Conservation (phyloP, 2,113 vertebrate genomes). For the Bubo blakistoni region DNA sequence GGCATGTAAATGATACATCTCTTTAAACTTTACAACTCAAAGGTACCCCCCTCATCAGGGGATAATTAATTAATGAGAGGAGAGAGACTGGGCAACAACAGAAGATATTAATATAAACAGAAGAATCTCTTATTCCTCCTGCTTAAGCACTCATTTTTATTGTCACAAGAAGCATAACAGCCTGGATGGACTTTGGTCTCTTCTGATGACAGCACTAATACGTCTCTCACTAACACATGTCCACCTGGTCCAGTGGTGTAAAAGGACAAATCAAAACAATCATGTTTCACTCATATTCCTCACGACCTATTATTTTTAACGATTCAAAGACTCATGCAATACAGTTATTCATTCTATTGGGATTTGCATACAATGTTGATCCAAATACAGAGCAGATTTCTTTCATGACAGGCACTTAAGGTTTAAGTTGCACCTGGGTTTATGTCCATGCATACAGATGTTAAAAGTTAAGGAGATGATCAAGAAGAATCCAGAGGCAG, state of each 20-base stretch:
- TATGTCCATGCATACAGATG: background rate
- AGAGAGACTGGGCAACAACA: background rate
- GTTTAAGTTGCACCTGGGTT: background rate
- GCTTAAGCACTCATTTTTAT: background rate
- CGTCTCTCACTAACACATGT: background rate
- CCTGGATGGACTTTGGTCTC: background rate
- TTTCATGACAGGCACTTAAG: background rate
- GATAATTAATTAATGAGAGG: conserved; percentile 9
- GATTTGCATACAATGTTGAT: background rate
- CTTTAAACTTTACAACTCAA: background rate
- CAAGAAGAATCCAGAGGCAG: background rate
- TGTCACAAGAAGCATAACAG: background rate
- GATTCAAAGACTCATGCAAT: background rate
- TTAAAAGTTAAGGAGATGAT: background rate
- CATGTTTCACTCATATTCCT: background rate
- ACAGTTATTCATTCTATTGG: background rate
- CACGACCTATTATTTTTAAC: background rate
- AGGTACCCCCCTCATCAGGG: background rate
- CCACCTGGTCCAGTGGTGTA: background rate
- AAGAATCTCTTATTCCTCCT: background rate
- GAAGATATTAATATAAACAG: background rate
- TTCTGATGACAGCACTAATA: background rate
- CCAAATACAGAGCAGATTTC: background rate
- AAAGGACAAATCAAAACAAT: background rate
- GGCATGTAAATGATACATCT: background rate